These are phyloP conservation scores for Puffinus mauretanicus DNA, from an alignment of 2,113 vertebrate genomes.

Conservation along the genomic window DNA sequence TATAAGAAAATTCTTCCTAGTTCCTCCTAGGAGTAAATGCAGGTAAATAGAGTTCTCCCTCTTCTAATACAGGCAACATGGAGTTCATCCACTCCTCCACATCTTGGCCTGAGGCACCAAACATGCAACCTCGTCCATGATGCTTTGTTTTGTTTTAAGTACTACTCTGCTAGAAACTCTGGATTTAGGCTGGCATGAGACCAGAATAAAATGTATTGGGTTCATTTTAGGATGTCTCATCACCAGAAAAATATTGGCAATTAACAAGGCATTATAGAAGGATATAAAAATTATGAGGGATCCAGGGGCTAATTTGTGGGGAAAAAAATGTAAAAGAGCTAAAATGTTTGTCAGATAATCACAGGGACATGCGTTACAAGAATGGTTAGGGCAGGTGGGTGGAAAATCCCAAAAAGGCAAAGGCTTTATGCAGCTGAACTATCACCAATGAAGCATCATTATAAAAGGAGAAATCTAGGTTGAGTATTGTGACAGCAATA, in stretches of 20 bases:
- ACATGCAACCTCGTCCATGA: background rate
- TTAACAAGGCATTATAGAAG: background rate
- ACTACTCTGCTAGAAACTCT: background rate
- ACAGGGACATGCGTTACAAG: background rate
- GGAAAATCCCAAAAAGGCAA: background rate
- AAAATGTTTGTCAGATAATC: background rate
- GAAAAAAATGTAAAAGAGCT: background rate
- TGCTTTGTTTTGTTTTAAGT: background rate
- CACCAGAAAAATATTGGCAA: background rate
- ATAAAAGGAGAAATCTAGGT: background rate
- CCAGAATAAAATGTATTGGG: background rate
- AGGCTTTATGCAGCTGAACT: background rate
- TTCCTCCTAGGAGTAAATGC: background rate
- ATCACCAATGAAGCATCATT: background rate
- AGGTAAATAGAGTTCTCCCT: background rate
- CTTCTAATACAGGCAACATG: background rate
- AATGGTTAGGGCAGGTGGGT: background rate
- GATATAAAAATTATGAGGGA: background rate
- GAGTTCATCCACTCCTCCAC: background rate
- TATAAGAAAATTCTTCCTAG: background rate
- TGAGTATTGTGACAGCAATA: background rate
- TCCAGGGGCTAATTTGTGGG: background rate
- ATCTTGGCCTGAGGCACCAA: background rate
- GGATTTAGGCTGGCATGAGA: background rate
- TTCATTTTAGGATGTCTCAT: background rate